Conservation (phyloP, 2,113 vertebrate genomes). For the Phyllopteryx taeniolatus region DNA sequence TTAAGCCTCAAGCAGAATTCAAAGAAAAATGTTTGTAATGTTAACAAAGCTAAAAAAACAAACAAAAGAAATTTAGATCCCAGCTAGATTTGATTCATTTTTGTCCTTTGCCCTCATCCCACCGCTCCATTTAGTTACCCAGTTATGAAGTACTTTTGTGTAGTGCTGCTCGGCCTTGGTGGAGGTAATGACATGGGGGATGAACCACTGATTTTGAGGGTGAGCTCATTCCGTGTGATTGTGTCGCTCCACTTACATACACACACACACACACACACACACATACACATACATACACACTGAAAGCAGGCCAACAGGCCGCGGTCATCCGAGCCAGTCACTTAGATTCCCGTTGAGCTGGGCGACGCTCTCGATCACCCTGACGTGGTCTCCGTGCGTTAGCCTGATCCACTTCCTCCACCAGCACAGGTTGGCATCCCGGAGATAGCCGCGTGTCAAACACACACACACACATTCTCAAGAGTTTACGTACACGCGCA, state of each 20-base stretch:
- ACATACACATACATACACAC: constrained; percentile 9
- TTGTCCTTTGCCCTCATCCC: not conserved
- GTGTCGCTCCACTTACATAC: constrained; percentile 43
- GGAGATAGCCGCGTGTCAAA: constrained; percentile 18
- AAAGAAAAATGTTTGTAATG: no score
- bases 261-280: constrained; percentile 10
- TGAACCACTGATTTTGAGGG: constrained; percentile 25
- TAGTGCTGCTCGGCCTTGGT: not conserved
- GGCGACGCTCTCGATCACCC: constrained; percentile 23
- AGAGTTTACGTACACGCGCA: constrained; percentile 7
- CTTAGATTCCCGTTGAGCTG: constrained; percentile 28
- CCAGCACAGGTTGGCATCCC: constrained; percentile 7
- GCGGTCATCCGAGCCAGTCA: constrained; percentile 44
- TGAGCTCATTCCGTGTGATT: constrained; percentile 36
- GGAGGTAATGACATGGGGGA: constrained; percentile 14
- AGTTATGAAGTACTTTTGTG: constrained; percentile 14
- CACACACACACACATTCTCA: constrained; percentile 22
- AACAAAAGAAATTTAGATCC: not conserved
- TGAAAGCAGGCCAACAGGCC: constrained; percentile 13
- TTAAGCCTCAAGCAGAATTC: no score
- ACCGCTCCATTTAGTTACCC: constrained; percentile 13
- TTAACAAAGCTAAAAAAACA: no score
- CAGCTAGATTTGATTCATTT: not conserved
- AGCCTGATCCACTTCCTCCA: constrained; percentile 30
- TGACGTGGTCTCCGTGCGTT: constrained; percentile 17